phyloP scores from a whole-genome alignment of 1,140 invertebrate species.

The Pseudomyrmex sp. region DNA sequence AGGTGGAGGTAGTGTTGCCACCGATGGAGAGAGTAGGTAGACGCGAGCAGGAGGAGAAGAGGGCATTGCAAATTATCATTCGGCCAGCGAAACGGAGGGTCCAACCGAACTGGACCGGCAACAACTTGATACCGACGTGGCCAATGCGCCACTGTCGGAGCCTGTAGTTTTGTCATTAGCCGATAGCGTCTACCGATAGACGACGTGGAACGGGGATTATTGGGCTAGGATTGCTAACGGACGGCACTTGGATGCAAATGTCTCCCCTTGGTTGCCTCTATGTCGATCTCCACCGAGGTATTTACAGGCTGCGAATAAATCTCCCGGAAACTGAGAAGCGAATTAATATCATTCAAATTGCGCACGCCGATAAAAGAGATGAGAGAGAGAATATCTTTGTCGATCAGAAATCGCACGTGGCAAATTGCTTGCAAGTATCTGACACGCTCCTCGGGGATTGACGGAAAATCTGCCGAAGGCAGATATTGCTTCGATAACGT shows the following conservation, averaged over 20 bases:
- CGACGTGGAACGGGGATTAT: conserved; percentile 83
- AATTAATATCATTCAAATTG: conserved; percentile 8
- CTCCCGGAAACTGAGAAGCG: neutral
- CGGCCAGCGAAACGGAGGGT: conserved; percentile 78
- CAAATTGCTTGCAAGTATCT: neutral
- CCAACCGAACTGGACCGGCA: conserved; percentile 80
- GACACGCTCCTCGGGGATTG: neutral
- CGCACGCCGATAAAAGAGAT: neutral
- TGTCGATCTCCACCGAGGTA: conserved; percentile 16
- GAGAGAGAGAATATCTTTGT: neutral
- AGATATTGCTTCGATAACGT: too few relatives aligned
- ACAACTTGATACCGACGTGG: conserved; percentile 83
- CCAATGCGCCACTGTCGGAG: conserved; percentile 75
- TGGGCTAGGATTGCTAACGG: conserved; percentile 82
- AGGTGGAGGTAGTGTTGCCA: conserved; percentile 59
- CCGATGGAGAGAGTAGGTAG: conserved; percentile 45
- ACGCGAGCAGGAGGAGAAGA: conserved; percentile 58
- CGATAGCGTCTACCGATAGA: conserved; percentile 83
- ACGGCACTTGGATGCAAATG: conserved; percentile 81
- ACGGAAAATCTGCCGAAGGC: too few relatives aligned
- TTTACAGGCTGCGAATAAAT: conserved; percentile 29
- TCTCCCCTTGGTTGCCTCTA: conserved; percentile 49
- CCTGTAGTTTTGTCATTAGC: conserved; percentile 86
- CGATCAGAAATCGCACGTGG: neutral
- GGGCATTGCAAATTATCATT: conserved; percentile 84